phyloP scores from a whole-genome alignment of 2,797 vertebrate species.

The Rhynchotus rufescens region DNA sequence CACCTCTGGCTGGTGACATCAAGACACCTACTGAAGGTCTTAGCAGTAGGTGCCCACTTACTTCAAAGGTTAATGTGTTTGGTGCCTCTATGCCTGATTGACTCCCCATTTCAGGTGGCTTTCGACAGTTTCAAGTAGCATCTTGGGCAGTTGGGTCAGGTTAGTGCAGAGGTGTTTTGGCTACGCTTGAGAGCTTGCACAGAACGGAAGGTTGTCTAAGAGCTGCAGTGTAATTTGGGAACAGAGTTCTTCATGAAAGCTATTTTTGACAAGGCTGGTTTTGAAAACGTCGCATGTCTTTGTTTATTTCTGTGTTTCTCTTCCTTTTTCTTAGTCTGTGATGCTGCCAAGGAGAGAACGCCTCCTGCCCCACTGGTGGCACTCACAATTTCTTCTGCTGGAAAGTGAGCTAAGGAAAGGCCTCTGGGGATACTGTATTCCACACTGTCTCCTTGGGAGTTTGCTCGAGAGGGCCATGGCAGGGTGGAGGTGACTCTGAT shows the following conservation, averaged over 20 bases:
- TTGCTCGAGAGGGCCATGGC: background rate
- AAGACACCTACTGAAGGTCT: background rate
- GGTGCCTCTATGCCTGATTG: background rate
- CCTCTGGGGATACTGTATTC: background rate
- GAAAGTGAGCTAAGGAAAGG: background rate
- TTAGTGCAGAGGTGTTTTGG: background rate
- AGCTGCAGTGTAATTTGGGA: background rate
- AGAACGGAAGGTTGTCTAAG: background rate
- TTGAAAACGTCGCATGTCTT: background rate
- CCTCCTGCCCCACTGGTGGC: background rate
- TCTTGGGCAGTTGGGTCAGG: background rate
- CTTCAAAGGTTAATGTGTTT: background rate
- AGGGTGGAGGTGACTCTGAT: too few species aligned
- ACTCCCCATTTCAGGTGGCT: background rate
- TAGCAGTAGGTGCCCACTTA: background rate
- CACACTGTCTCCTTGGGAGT: background rate
- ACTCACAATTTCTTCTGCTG: background rate
- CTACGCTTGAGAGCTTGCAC: background rate
- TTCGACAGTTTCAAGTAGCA: background rate
- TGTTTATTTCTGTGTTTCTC: constrained; percentile 1
- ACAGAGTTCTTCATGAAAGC: background rate
- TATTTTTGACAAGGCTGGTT: background rate
- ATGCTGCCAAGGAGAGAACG: background rate
- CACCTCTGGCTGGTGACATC: fast-evolving
- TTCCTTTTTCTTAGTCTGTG: background rate